Evolutionary conservation across 1,140 invertebrate species (phyloP), one percentile per base, ranked within the genome.

Genomic region (Stegodyphus dumicola): DNA sequence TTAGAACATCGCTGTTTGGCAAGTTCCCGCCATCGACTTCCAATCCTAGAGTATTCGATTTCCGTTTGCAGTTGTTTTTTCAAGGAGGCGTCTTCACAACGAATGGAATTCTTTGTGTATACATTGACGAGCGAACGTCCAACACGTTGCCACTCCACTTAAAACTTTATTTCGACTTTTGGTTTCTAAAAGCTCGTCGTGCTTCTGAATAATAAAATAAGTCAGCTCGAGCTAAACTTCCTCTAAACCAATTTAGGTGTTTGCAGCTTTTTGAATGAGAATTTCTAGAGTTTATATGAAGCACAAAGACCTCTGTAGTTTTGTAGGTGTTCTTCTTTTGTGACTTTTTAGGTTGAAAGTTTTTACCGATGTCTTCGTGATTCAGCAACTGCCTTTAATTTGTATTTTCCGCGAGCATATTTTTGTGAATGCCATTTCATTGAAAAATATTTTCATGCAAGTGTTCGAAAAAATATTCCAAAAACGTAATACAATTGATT

Each of bases 81-180:
- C 33, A 33, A 33, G 33, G 33, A 33, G 33, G 33, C 33, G 33
- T 33, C 33, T 33, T 33, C 33, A 33, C 33, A 3, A 33, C 1
- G 33, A 33, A 33, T 33, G 33, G 33, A 33, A 33, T 33, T 81
- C 73, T 79, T 7, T 53, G 6, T 77, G 52, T 85, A 76, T 73
- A 69, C 53, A 9, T 18, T n/a, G 60, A 74, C 56, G 70, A 51
- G 52, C 53, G n/a, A n/a, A 49, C 78, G 54, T 83, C n/a, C 71
- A 56, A 33, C 56, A 75, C 69, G 75, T 56, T 13, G 56, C 13
- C 48, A 9, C 65, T 15, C 11, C 65, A 18, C 13, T 53, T 80
- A 80, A 80, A 80, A 80, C 67, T 80, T 80, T 80, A 80, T 80
- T 80, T 53, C 77, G 65, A 80, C 66, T 71, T 80, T 65, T 70